These are phyloP conservation scores for Heliconius hortense DNA, from an alignment of 2,888 invertebrate genomes.

Conservation along the genomic window DNA sequence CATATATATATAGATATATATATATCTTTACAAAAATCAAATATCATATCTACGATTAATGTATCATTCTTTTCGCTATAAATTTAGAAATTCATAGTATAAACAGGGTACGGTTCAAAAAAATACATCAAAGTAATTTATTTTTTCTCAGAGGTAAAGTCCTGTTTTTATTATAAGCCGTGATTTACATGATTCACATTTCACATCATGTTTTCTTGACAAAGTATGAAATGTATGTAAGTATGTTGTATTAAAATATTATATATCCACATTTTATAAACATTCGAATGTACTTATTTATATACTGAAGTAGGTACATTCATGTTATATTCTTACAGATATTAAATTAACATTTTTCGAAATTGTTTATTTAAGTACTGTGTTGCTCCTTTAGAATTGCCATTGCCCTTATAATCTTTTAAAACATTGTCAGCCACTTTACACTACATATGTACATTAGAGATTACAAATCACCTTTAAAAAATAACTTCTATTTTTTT, in stretches of 20 bases:
- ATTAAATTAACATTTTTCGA: too few relatives aligned
- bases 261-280: not conserved
- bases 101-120: not conserved
- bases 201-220: not conserved
- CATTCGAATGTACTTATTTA: not conserved
- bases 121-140: constrained; percentile 11
- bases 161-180: constrained; percentile 3
- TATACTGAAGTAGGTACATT: not conserved
- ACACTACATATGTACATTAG: too few relatives aligned
- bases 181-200: not conserved
- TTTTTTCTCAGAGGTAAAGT: not conserved
- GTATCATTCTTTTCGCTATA: not conserved
- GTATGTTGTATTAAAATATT: not conserved
- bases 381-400: too few relatives aligned
- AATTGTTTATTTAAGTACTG: too few relatives aligned
- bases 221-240: not conserved
- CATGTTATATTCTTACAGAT: too few relatives aligned
- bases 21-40: not conserved
- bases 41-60: not conserved
- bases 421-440: too few relatives aligned
- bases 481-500: too few relatives aligned
- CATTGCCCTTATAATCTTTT: too few relatives aligned
- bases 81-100: constrained; percentile 1
- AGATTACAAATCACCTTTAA: too few relatives aligned
- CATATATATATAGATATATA: too few relatives aligned